phyloP scores from a whole-genome alignment of 1,140 invertebrate species.

The Drosophila simulans region DNA sequence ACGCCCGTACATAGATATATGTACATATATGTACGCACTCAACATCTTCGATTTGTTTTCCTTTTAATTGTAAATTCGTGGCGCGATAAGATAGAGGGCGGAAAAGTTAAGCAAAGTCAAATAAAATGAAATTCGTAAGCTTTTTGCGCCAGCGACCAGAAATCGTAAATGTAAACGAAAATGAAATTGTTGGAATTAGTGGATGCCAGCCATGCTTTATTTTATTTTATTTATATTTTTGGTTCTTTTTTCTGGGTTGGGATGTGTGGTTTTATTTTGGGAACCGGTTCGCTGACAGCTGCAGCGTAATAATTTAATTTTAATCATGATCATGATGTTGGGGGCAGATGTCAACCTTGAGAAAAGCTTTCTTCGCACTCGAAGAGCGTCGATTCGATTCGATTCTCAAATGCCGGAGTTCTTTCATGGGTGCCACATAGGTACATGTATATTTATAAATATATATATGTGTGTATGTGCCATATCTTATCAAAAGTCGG shows the following conservation, averaged over 20 bases:
- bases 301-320: constrained; percentile 51
- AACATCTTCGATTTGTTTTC: constrained; percentile 45
- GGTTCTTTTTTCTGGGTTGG: neutral
- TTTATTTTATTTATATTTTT: neutral
- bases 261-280: constrained; percentile 59
- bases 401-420: neutral
- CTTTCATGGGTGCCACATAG: constrained; percentile 27
- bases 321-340: constrained; percentile 18
- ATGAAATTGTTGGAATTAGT: constrained; percentile 39
- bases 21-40: constrained; percentile 10
- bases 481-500: constrained; percentile 60
- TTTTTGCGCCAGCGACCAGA: constrained; percentile 18
- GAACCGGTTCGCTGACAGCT: constrained; percentile 67
- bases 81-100: constrained; percentile 63
- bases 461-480: neutral
- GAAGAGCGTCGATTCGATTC: neutral
- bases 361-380: constrained; percentile 54
- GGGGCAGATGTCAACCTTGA: constrained; percentile 66
- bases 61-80: constrained; percentile 51
- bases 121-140: constrained; percentile 42
- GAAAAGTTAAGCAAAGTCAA: constrained; percentile 30
- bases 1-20: neutral
- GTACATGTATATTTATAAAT: neutral
- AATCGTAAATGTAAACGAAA: constrained; percentile 58
- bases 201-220: neutral